Conservation (phyloP, 1,140 invertebrate genomes). For the Zaprionus lachaisei region DNA sequence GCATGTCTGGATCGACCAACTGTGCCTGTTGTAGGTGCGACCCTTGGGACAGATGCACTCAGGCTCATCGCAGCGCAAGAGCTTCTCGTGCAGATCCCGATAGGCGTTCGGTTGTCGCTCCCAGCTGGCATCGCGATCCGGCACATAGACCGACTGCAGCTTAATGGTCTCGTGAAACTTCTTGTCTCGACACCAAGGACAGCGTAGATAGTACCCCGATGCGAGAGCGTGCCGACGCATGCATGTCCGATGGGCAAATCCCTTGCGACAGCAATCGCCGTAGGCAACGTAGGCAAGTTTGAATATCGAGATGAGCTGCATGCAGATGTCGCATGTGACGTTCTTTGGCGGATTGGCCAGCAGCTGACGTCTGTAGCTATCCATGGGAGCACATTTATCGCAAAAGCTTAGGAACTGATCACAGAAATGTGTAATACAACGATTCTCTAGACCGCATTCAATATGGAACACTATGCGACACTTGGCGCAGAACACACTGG, state of each 20-base stretch:
- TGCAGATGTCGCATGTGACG: constrained; percentile 57
- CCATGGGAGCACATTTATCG: constrained; percentile 38
- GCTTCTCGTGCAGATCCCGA: constrained; percentile 56
- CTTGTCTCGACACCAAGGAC: constrained; percentile 66
- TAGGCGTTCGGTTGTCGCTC: constrained; percentile 59
- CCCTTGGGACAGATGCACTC: constrained; percentile 57
- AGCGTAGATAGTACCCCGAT: constrained; percentile 73
- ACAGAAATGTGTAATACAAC: constrained; percentile 45
- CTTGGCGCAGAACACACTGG: constrained; percentile 51
- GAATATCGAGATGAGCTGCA: constrained; percentile 17
- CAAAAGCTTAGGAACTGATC: constrained; percentile 55
- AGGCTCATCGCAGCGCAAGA: constrained; percentile 44
- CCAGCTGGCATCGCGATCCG: constrained; percentile 73
- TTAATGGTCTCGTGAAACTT: constrained; percentile 57
- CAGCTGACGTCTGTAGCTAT: constrained; percentile 40
- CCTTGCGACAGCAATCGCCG: constrained; percentile 66
- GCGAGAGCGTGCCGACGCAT: constrained; percentile 61
- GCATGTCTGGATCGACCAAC: constrained; percentile 44
- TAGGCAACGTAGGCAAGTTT: constrained; percentile 27
- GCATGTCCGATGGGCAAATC: constrained; percentile 63
- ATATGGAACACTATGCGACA: constrained; percentile 60
- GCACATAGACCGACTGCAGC: constrained; percentile 66
- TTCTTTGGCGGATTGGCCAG: constrained; percentile 21
- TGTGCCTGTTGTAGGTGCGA: constrained; percentile 27
- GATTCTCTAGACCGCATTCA: constrained; percentile 38